These are phyloP conservation scores for Smittia aterrima DNA, from an alignment of 2,888 invertebrate species.

Conservation along the genomic window DNA sequence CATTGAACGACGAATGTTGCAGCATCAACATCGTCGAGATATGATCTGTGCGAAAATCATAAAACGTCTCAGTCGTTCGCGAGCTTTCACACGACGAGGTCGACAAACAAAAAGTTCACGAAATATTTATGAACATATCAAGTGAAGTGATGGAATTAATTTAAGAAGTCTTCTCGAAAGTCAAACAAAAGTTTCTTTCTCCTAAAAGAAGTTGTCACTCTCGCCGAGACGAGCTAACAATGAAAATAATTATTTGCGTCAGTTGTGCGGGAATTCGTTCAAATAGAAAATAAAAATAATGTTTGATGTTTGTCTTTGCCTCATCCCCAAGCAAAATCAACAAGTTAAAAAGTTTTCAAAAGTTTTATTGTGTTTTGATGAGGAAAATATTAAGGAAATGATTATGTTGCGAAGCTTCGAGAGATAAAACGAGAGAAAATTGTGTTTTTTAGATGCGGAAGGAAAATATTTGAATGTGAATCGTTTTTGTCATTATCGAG, in stretches of 20 bases:
- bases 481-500: too few species aligned
- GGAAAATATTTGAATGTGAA: too few species aligned
- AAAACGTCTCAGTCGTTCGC: not conserved
- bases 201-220: too few species aligned
- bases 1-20: not conserved
- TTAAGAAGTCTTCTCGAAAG: too few species aligned
- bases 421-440: too few species aligned
- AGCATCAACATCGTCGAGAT: not conserved
- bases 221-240: too few species aligned
- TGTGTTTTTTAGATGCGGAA: too few species aligned
- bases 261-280: not conserved
- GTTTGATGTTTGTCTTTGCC: not conserved
- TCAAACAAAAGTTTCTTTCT: too few species aligned
- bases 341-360: not conserved
- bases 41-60: not conserved
- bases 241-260: not conserved
- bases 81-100: not conserved
- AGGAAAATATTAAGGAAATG: not conserved
- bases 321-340: not conserved
- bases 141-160: not conserved
- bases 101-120: not conserved
- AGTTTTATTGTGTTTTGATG: not conserved
- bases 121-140: not conserved
- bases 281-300: not conserved
- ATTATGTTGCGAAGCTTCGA: not conserved